Percentiles rank a stretch among this genome's conserved stretches.
Conservation (phyloP, 2,888 invertebrate species). For the Acronicta leporina region DNA sequence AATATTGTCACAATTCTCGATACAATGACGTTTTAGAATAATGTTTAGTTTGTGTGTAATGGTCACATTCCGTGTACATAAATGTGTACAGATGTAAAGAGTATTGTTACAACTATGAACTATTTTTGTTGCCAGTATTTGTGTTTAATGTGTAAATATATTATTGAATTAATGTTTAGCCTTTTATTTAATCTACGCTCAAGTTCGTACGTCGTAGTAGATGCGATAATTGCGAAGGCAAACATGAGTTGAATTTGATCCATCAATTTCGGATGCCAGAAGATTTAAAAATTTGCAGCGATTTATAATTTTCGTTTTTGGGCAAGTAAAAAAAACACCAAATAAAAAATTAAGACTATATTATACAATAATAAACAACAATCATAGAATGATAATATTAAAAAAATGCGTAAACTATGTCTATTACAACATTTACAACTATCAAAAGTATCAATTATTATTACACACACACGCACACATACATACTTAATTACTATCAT, state of each 20-base stretch:
- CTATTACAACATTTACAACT: constrained; percentile 21
- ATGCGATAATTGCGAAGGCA: too few relatives aligned
- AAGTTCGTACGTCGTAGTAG: background rate
- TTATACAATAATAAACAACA: constrained; percentile 51
- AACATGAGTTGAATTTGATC: too few relatives aligned
- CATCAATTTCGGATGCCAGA: background rate
- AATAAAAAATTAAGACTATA: constrained; percentile 40
- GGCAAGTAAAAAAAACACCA: constrained; percentile 21
- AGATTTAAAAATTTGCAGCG: too few relatives aligned
- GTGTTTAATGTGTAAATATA: constrained; percentile 39
- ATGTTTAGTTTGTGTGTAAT: constrained; percentile 11
- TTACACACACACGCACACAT: constrained; percentile 9
- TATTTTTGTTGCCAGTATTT: constrained; percentile 39
- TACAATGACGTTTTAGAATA: background rate
- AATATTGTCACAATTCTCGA: background rate
- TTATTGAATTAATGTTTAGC: constrained; percentile 13
- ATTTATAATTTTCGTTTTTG: too few relatives aligned
- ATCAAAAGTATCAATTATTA: constrained; percentile 33
- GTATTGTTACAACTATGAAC: constrained; percentile 15
- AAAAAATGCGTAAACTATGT: constrained; percentile 49
- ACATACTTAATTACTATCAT: too few relatives aligned
- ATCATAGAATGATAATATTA: constrained; percentile 46
- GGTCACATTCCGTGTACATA: constrained; percentile 30
- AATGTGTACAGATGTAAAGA: constrained; percentile 17
- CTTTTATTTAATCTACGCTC: constrained; percentile 2